Conservation (phyloP, 92 coral and sea anemone species). For the Actinernus sp. region DNA sequence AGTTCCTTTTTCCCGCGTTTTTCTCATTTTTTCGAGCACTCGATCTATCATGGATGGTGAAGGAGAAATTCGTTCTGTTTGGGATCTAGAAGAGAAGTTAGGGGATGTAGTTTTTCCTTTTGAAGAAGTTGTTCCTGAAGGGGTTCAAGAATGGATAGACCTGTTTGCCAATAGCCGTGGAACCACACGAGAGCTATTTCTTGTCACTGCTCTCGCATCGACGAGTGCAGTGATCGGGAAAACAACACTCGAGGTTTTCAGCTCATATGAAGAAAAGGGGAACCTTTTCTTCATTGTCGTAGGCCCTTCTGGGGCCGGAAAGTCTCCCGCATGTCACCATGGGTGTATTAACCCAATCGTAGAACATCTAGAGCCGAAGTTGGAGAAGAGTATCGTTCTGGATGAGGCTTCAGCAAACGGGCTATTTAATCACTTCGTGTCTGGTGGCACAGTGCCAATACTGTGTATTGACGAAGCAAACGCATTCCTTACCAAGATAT, state of each 20-base stretch:
- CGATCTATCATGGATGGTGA: constrained; percentile 26
- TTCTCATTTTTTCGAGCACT: not conserved
- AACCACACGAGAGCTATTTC: constrained; percentile 41
- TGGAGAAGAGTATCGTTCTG: constrained; percentile 14
- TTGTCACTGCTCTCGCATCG: constrained; percentile 32
- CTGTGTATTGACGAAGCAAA: constrained; percentile 50
- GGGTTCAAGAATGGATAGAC: constrained; percentile 18
- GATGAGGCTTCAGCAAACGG: constrained; percentile 60
- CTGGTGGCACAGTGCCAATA: constrained; percentile 28
- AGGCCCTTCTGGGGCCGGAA: constrained; percentile 66
- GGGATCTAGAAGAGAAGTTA: constrained; percentile 14
- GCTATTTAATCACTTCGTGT: constrained; percentile 35
- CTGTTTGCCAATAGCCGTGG: constrained; percentile 46
- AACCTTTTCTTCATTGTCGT: constrained; percentile 58
- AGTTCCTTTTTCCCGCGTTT: no score
- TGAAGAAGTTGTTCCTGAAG: constrained; percentile 32
- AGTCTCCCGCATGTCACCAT: constrained; percentile 31
- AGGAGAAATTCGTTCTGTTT: constrained; percentile 14
- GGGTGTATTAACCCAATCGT: constrained; percentile 43
- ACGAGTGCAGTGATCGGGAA: constrained; percentile 60
- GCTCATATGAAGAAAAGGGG: constrained; percentile 53
- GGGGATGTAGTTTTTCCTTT: constrained; percentile 30
- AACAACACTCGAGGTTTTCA: constrained; percentile 52
- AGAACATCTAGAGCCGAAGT: constrained; percentile 19
- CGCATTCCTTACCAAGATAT: constrained; percentile 6